Base-by-base conservation (phyloP, 2,113 vertebrate genomes). In the Geococcyx californianus region DNA sequence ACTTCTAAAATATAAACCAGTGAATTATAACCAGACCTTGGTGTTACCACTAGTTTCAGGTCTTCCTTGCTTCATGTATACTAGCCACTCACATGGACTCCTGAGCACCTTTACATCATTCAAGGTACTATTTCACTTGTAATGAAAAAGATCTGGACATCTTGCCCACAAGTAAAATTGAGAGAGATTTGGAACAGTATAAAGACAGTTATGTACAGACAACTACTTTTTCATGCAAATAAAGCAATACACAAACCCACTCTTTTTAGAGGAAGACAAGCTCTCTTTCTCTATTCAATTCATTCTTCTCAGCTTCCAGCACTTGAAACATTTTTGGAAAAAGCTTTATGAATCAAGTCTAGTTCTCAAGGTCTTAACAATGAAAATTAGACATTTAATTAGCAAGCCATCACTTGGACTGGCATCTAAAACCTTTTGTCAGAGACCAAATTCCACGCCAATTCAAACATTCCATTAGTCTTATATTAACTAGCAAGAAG, bases 381-480 rank as follows among this genome's bases (percentile, higher is more conserved):
- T 92, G 92, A 93, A 86, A 96, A 84, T 92, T 93, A 91, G 96
- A 95, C 95, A 93, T 97, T 97, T 97, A 97, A 98, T 97, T 98
- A 97, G 92, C 90, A 95, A 93, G 91, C 74, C 90, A 91, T 94
- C 96, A 97, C 80, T 95, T 94, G 60, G 96, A 91, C 92, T 95
- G 84, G 92, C 94, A 96, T 90, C 89, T 59, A 95, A 97, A 97
- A 96, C 23, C 79, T 97, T 96, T 96, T 93, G 87, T 89, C 55
- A 96, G 91, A 94, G 86, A 95, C 62, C 81, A 91, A 97, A 97
- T 89, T 97, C 74, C 62, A 85, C 42, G 82, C 54, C 93, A 97
- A 81, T 93, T 96, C 59, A 94, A 96, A 92, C 75, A 96, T 79
- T 56, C 78, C 58, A 92, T 93, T 94, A 93, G 77, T 86, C 54